Evolutionary conservation across 2,113 vertebrate genomes (phyloP).

Genomic region (Psittacara wagleri): DNA sequence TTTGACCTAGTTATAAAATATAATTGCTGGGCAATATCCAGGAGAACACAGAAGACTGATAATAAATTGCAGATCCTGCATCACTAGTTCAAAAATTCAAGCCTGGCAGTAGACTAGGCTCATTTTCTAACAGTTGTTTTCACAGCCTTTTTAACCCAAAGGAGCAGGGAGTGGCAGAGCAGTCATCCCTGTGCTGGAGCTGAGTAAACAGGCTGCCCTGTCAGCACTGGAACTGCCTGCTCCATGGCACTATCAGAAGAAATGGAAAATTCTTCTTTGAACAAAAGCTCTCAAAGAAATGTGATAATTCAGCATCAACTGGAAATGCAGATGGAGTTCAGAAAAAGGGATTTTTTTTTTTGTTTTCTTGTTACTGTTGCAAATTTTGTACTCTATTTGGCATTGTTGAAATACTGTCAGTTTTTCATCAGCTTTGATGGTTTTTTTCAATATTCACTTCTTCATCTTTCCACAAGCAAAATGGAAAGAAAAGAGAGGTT

Average conservation of each 20-base stretch:
- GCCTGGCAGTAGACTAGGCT: not conserved
- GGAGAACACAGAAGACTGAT: not conserved
- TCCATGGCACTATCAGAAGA: not conserved
- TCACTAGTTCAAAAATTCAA: slow-evolving; percentile 12
- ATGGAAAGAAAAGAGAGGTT: not conserved
- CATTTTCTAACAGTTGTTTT: slow-evolving; percentile 6
- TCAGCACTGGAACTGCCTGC: fast-evolving
- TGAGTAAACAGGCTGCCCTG: not conserved
- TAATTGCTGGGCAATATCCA: not conserved
- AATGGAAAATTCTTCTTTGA: not conserved
- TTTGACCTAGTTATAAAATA: slow-evolving; percentile 11
- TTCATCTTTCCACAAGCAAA: not conserved
- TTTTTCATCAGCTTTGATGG: not conserved
- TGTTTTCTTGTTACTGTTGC: not conserved
- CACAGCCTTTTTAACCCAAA: not conserved
- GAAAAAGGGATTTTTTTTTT: not conserved
- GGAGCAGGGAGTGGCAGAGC: not conserved
- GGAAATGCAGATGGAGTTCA: not conserved
- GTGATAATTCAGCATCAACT: not conserved
- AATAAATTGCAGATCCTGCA: slow-evolving; percentile 3
- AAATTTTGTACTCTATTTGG: not conserved
- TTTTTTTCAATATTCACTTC: not conserved
- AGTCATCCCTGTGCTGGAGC: fast-evolving
- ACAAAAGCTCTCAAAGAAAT: not conserved
- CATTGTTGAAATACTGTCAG: not conserved